A percentile compares a stretch with the other conserved stretches of the same genome.
phyloP scores from a whole-genome alignment of 2,888 invertebrate species.

The Apoda limacodes region DNA sequence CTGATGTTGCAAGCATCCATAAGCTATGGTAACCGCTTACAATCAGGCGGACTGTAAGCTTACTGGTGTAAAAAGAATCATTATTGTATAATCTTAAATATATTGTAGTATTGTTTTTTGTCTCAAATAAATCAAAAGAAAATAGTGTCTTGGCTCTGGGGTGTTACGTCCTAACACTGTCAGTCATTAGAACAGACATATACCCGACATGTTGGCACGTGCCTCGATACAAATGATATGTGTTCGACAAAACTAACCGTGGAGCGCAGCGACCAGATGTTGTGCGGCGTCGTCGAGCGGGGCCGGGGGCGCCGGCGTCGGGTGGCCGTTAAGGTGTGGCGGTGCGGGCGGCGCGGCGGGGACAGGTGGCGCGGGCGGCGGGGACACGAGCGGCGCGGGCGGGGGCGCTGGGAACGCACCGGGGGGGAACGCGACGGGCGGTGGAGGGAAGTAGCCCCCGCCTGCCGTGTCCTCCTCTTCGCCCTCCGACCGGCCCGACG shows the following conservation, averaged over 20 bases:
- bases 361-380: conserved; percentile 32
- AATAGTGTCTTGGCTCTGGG: neutral
- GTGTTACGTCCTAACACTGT: too few species aligned
- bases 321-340: conserved; percentile 24
- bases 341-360: conserved; percentile 24
- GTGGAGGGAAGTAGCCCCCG: conserved; percentile 30
- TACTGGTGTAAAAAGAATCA: too few species aligned
- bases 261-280: conserved; percentile 33
- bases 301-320: conserved; percentile 27
- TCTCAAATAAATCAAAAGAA: neutral
- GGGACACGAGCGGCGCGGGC: conserved; percentile 41
- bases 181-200: too few species aligned
- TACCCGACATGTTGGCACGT: too few species aligned
- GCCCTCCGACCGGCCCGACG: conserved; percentile 71
- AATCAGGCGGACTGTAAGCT: too few species aligned
- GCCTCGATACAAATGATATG: neutral
- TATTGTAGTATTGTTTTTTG: neutral
- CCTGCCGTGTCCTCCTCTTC: conserved; percentile 70
- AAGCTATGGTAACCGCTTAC: too few species aligned
- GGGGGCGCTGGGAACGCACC: conserved; percentile 29
- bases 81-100: neutral
- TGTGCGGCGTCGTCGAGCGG: conserved; percentile 27
- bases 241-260: conserved; percentile 24
- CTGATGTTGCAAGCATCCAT: too few species aligned
- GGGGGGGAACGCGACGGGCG: conserved; percentile 30